These are phyloP conservation scores for Gnatocerus cornutus DNA, from an alignment of 2,888 invertebrate species.

Conservation along the genomic window DNA sequence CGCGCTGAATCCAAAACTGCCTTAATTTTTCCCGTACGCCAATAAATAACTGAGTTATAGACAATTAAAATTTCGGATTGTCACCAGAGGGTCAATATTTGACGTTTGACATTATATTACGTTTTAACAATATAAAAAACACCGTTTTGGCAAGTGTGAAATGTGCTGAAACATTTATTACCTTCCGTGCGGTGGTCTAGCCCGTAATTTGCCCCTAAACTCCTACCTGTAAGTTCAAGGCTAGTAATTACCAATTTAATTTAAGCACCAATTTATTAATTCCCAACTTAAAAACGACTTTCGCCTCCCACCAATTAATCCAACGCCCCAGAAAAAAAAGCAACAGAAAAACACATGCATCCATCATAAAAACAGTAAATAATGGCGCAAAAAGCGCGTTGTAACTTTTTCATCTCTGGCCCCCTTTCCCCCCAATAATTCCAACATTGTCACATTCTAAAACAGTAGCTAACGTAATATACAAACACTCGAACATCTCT, in stretches of 20 bases:
- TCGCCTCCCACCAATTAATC: conserved; percentile 17
- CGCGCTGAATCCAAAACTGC: too few relatives aligned
- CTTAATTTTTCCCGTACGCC: too few relatives aligned
- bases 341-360: conserved; percentile 6
- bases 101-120: too few relatives aligned
- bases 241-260: conserved; percentile 6
- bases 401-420: neutral
- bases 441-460: conserved; percentile 21
- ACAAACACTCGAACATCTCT: conserved; percentile 37
- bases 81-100: too few relatives aligned
- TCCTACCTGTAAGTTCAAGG: conserved; percentile 3
- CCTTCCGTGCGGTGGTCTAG: too few relatives aligned
- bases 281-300: neutral
- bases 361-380: conserved; percentile 24
- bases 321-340: conserved; percentile 5
- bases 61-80: too few relatives aligned
- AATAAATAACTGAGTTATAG: too few relatives aligned
- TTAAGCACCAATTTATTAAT: conserved; percentile 8
- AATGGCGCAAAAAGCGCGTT: conserved; percentile 19
- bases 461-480: conserved; percentile 31
- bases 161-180: too few relatives aligned
- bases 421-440: neutral
- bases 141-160: too few relatives aligned
- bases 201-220: too few relatives aligned
- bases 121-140: too few relatives aligned